phyloP scores from a whole-genome alignment of 2,113 vertebrate species.

The Lagopus leucura region DNA sequence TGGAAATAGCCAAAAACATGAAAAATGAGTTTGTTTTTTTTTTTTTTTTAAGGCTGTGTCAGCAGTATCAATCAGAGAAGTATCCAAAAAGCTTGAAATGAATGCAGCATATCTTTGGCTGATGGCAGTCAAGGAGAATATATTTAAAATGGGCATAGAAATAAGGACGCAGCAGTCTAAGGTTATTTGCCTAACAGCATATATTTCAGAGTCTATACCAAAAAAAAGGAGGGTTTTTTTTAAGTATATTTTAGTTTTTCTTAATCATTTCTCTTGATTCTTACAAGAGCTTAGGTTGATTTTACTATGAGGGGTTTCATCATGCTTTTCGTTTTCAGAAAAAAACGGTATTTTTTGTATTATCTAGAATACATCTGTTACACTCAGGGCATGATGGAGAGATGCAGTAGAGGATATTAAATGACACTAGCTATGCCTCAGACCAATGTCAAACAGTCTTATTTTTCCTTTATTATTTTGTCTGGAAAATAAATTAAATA shows the following conservation, averaged over 20 bases:
- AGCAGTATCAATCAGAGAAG: slow-evolving; percentile 45
- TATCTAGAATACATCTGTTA: neutral
- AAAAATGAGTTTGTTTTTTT: neutral
- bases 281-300: neutral
- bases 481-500: neutral
- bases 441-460: neutral
- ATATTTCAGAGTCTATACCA: neutral
- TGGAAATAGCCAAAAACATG: slow-evolving; percentile 56
- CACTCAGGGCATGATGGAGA: neutral
- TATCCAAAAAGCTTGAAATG: slow-evolving; percentile 30
- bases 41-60: slow-evolving; percentile 25
- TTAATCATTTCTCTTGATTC: neutral
- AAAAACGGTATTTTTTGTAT: neutral
- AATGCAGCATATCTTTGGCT: slow-evolving; percentile 13
- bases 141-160: neutral
- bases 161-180: neutral
- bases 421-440: neutral
- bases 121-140: neutral
- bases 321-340: neutral
- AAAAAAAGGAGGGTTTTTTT: neutral
- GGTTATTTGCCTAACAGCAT: neutral
- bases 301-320: neutral
- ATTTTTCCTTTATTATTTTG: neutral
- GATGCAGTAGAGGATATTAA: neutral
- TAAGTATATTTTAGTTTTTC: neutral